phyloP scores from a whole-genome alignment of 2,888 invertebrate genomes.

The Callinectes sapidus region DNA sequence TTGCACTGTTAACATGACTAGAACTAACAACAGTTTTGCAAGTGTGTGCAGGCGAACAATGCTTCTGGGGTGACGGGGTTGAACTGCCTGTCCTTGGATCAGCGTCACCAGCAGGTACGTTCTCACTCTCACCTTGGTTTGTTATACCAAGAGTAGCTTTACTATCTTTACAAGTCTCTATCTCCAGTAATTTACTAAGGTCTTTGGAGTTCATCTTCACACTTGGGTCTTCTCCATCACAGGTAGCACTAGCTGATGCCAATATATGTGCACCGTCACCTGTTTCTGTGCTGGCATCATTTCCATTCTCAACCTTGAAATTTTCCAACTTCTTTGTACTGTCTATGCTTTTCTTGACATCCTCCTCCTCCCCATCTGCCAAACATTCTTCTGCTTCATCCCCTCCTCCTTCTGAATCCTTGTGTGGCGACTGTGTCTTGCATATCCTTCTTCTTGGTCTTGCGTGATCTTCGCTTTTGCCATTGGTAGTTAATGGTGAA shows the following conservation, averaged over 20 bases:
- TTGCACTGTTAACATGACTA: conserved; percentile 47
- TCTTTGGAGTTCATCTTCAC: not conserved
- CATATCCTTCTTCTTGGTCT: not conserved
- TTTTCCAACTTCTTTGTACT: not conserved
- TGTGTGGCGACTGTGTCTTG: not conserved
- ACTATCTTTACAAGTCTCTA: not conserved
- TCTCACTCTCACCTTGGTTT: not conserved
- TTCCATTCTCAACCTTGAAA: not conserved
- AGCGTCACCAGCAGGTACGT: not conserved
- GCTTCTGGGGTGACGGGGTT: not conserved
- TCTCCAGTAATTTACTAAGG: not conserved
- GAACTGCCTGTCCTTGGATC: not conserved
- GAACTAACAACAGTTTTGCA: conserved; percentile 32
- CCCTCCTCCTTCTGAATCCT: not conserved
- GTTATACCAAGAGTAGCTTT: not conserved
- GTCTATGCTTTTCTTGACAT: conserved; percentile 22
- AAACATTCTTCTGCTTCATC: not conserved
- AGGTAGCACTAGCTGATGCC: not conserved
- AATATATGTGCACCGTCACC: too few relatives aligned
- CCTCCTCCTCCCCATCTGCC: not conserved
- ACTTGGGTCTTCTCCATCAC: not conserved
- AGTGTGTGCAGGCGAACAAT: not conserved
- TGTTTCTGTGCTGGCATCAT: not conserved
- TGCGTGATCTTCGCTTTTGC: conserved; percentile 18
- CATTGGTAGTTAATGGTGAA: conserved; percentile 39